These are phyloP conservation scores for Lacerta viridis DNA, from an alignment of 2,797 vertebrate species.

Conservation along the genomic window DNA sequence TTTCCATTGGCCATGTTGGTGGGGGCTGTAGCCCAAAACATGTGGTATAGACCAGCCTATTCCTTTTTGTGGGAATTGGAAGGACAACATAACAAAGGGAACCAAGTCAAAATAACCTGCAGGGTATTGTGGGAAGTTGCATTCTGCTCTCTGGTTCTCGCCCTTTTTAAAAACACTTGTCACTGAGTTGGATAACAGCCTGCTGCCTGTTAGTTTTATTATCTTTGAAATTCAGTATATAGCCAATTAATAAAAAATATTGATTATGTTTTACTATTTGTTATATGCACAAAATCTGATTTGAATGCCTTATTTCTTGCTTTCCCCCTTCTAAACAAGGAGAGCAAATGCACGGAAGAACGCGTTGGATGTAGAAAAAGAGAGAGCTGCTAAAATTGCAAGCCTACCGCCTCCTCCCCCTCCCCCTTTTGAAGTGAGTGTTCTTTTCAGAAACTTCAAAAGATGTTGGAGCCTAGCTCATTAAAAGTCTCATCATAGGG, in stretches of 20 bases:
- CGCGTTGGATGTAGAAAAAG: constrained; percentile 88
- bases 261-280: not conserved
- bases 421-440: constrained; percentile 84
- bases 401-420: constrained; percentile 86
- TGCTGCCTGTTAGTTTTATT: not conserved
- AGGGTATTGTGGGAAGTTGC: not conserved
- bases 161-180: not conserved
- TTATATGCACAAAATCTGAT: constrained; percentile 28
- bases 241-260: not conserved
- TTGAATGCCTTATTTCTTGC: constrained; percentile 40
- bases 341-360: constrained; percentile 84
- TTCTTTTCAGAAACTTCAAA: not conserved
- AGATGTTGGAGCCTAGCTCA: not conserved
- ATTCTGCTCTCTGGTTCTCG: constrained; percentile 30
- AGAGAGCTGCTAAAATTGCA: constrained; percentile 88
- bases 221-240: not conserved
- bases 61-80: not conserved
- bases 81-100: not conserved
- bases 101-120: not conserved
- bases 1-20: no score
- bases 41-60: not conserved
- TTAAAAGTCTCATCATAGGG: constrained; percentile 21
- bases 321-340: constrained; percentile 69
- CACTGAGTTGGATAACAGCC: constrained; percentile 3
- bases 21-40: no score